Conservation (phyloP, 2,797 vertebrate genomes). For the Petrocephalus sullivani region DNA sequence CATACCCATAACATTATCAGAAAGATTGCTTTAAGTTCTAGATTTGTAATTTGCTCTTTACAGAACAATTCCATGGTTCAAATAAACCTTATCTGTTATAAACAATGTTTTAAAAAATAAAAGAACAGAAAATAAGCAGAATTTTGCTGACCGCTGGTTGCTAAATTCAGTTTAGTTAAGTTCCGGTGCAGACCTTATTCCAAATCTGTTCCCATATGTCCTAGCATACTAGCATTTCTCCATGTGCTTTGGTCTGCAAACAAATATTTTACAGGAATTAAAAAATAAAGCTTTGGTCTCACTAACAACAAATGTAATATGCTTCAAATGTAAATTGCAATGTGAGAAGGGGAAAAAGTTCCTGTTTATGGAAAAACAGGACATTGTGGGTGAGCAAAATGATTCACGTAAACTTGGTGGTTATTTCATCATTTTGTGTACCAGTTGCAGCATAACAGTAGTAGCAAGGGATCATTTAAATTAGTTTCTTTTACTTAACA, state of each 20-base stretch:
- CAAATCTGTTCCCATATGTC: neutral
- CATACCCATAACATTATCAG: neutral
- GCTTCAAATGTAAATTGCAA: neutral
- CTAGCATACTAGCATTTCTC: neutral
- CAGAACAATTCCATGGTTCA: neutral
- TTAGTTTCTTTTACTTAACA: neutral
- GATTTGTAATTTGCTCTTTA: neutral
- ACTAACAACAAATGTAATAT: neutral
- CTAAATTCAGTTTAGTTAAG: neutral
- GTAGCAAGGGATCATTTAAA: neutral
- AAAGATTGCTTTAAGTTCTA: neutral
- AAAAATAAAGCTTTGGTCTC: neutral
- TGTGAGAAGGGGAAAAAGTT: neutral
- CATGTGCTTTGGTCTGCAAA: slow-evolving; percentile 24
- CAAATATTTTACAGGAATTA: neutral
- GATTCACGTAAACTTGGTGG: neutral
- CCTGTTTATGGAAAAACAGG: neutral
- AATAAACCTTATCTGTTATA: neutral
- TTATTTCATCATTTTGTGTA: neutral
- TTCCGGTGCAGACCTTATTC: neutral
- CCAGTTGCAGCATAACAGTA: neutral
- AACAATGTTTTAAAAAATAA: neutral
- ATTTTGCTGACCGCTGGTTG: neutral
- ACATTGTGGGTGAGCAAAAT: neutral
- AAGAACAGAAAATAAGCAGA: neutral